Evolutionary conservation across 2,113 vertebrate genomes (phyloP).

Genomic region (Urocynchramus pylzowi): DNA sequence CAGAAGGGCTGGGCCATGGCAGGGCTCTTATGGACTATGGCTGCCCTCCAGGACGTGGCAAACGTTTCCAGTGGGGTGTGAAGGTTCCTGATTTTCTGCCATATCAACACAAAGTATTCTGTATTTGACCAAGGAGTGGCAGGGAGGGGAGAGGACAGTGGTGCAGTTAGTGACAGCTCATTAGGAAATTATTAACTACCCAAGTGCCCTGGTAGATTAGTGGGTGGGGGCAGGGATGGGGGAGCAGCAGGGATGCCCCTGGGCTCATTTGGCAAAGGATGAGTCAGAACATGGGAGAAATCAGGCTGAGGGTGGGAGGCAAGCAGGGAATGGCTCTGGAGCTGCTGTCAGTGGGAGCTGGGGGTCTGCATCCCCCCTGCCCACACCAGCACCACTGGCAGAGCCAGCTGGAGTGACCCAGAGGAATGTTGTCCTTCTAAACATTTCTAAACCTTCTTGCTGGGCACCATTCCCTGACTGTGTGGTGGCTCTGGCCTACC

Average conservation of each 20-base stretch:
- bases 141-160: neutral
- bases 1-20: neutral
- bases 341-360: neutral
- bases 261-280: neutral
- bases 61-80: neutral
- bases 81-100: neutral
- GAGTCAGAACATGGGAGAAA: fast-evolving
- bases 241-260: neutral
- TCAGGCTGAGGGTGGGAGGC: neutral
- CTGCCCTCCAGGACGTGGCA: neutral
- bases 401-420: neutral
- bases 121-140: neutral
- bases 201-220: no score
- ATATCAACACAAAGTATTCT: fast-evolving
- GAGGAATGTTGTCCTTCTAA: no score
- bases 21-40: fast-evolving
- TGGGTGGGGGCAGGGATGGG: no score
- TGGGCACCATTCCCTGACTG: fast-evolving
- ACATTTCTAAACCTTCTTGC: neutral
- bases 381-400: neutral
- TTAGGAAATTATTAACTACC: neutral
- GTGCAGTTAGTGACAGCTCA: neutral
- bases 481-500: neutral
- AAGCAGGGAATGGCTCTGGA: neutral
- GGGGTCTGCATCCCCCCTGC: neutral